Conservation (phyloP, 2,797 vertebrate species). For the Nannoperca obscura region DNA sequence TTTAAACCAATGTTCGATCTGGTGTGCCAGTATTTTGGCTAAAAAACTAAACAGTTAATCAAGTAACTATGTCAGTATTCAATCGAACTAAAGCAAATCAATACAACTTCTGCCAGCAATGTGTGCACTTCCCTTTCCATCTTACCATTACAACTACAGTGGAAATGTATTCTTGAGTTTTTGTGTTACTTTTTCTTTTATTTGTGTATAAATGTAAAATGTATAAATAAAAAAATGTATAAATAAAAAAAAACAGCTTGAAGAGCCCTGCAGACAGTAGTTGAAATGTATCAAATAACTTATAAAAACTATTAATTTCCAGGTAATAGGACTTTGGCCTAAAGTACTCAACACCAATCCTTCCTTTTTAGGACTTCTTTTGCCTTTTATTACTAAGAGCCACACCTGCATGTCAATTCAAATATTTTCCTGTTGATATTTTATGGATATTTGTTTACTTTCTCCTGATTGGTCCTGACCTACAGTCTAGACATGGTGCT, state of each 20-base stretch:
- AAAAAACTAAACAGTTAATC: not conserved
- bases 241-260: conserved; percentile 4
- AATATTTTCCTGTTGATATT: not conserved
- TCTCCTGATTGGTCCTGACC: not conserved
- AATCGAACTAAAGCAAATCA: not conserved
- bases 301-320: not conserved
- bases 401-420: not conserved
- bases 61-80: not conserved
- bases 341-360: not conserved
- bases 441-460: not conserved
- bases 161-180: not conserved
- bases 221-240: no score
- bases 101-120: not conserved
- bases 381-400: not conserved
- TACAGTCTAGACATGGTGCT: not conserved
- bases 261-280: not conserved
- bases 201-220: no score
- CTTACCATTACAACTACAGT: conserved; percentile 11
- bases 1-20: not conserved
- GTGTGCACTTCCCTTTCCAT: conserved; percentile 20
- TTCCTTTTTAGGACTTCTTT: not conserved
- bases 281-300: not conserved
- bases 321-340: not conserved
- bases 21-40: not conserved
- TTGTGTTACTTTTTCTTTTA: not conserved